Evolutionary conservation across 2,113 vertebrate genomes (phyloP).

Genomic region (Ceyx melanurus): DNA sequence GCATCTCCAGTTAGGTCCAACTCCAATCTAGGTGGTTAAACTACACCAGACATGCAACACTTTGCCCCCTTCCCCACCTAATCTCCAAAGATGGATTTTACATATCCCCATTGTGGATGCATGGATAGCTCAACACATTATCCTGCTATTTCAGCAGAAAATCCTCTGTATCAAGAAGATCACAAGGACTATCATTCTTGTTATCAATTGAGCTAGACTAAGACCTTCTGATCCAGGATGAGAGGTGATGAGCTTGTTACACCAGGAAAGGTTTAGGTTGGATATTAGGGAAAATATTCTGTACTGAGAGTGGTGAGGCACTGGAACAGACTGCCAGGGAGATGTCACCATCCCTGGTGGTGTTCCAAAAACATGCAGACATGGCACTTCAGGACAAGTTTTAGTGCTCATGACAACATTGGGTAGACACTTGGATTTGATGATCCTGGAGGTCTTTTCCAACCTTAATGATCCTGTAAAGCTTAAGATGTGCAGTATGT

Average conservation of each 20-base stretch:
- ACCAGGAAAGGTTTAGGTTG: too few relatives aligned
- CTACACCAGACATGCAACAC: neutral
- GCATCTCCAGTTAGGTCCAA: neutral
- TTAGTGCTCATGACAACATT: too few relatives aligned
- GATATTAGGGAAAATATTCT: too few relatives aligned
- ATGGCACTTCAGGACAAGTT: too few relatives aligned
- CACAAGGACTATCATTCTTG: neutral
- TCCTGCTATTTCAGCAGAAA: neutral
- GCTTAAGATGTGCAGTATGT: neutral
- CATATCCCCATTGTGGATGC: neutral
- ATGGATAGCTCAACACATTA: neutral
- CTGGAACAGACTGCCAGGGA: too few relatives aligned
- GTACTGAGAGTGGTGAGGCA: too few relatives aligned
- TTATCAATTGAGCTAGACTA: neutral
- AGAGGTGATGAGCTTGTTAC: too few relatives aligned
- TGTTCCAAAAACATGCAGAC: too few relatives aligned
- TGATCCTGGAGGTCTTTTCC: too few relatives aligned
- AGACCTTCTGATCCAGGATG: neutral
- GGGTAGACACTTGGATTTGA: too few relatives aligned
- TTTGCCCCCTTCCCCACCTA: neutral
- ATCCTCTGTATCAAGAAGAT: neutral
- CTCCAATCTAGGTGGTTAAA: neutral
- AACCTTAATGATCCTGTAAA: neutral
- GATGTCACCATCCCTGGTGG: too few relatives aligned
- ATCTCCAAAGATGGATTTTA: neutral